Percentiles rank a stretch among this genome's conserved stretches.
Evolutionary conservation across 2,797 vertebrate species (phyloP).

Genomic region (Numenius phaeopus): DNA sequence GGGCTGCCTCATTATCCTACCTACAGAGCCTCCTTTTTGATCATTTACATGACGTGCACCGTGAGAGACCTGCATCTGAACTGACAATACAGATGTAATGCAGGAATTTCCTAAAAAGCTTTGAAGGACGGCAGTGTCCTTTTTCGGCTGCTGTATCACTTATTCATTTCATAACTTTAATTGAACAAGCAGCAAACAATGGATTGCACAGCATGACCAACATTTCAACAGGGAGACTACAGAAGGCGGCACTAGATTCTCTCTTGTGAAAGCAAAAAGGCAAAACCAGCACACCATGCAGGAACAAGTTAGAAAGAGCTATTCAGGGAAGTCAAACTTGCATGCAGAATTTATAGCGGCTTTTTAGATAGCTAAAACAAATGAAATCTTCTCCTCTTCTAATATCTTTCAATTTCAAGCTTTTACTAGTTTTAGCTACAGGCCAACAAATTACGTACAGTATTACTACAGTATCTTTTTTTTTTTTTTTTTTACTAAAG

Average conservation of each 20-base stretch:
- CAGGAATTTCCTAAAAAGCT: background rate
- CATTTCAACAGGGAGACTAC: background rate
- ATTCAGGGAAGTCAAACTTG: slow-evolving; percentile 7
- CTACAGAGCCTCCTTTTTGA: background rate
- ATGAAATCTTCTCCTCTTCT: background rate
- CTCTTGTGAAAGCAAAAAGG: background rate
- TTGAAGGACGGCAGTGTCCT: background rate
- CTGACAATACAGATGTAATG: background rate
- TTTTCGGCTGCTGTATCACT: background rate
- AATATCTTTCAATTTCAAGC: background rate
- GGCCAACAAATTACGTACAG: background rate
- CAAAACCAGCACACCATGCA: slow-evolving; percentile 13
- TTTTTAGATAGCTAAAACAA: background rate
- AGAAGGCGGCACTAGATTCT: background rate
- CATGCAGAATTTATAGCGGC: background rate
- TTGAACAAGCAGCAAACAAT: slow-evolving; percentile 29
- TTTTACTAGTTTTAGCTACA: background rate
- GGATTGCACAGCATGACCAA: background rate
- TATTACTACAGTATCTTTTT: background rate
- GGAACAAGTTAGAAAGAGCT: background rate
- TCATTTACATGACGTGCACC: background rate
- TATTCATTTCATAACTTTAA: background rate
- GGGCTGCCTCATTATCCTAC: background rate
- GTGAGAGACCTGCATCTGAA: background rate
- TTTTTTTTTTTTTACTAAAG: background rate